Evolutionary conservation across 2,797 vertebrate species (phyloP).

Genomic region (Aplochiton taeniatus): DNA sequence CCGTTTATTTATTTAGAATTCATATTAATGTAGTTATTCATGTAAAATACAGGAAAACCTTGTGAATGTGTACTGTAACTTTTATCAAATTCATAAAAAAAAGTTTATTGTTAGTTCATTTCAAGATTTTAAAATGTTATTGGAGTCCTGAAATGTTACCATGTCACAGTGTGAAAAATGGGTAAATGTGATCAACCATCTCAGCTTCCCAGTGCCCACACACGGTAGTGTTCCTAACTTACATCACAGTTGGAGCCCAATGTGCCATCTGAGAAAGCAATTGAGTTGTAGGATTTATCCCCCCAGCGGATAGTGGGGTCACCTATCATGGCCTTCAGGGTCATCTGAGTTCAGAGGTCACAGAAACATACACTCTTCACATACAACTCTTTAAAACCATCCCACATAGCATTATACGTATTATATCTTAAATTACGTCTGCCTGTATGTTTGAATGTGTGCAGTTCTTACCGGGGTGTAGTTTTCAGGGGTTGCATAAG

Average conservation of each 20-base stretch:
- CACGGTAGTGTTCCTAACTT: conserved; percentile 61
- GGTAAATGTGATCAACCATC: too few species aligned
- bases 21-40: too few species aligned
- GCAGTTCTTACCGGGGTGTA: conserved; percentile 80
- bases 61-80: too few species aligned
- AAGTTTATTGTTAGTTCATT: too few species aligned
- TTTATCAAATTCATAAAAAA: too few species aligned
- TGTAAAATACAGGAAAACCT: too few species aligned
- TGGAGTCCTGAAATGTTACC: too few species aligned
- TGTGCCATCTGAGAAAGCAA: conserved; percentile 85
- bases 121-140: too few species aligned
- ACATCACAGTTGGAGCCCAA: conserved; percentile 88
- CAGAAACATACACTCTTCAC: conserved; percentile 6
- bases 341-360: conserved; percentile 69
- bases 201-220: background rate
- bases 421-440: background rate
- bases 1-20: too few species aligned
- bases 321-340: conserved; percentile 72
- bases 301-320: conserved; percentile 91
- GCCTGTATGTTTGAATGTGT: conserved; percentile 1
- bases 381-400: background rate
- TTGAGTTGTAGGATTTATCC: conserved; percentile 90
- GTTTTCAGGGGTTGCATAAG: conserved; percentile 82
- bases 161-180: too few species aligned
- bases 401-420: background rate